Evolutionary conservation across 64 coral and sea anemone species (phyloP).

Genomic region (Catalaphyllia jardinei): DNA sequence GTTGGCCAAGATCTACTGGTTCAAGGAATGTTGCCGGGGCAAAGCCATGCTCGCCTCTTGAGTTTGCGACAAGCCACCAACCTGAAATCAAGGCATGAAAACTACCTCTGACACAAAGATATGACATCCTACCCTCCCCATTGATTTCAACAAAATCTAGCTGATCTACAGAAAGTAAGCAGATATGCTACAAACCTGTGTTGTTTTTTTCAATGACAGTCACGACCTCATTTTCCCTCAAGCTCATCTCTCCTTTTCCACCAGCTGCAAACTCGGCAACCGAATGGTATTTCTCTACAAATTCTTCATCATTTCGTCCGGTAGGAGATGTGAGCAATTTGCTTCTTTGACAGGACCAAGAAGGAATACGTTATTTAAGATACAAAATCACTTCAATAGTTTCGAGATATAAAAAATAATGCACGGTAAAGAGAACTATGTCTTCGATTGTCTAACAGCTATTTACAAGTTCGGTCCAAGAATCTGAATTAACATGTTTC

Average conservation of each 20-base stretch:
- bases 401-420: too few relatives aligned
- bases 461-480: too few relatives aligned
- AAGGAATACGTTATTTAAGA: neutral
- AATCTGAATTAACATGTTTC: too few relatives aligned
- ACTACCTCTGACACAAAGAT: too few relatives aligned
- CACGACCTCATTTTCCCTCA: slow-evolving; percentile 74
- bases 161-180: neutral
- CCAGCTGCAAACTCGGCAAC: slow-evolving; percentile 49
- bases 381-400: too few relatives aligned
- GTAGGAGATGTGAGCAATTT: neutral
- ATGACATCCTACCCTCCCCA: too few relatives aligned
- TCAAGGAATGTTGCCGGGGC: slow-evolving; percentile 92
- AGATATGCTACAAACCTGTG: slow-evolving; percentile 70
- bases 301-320: slow-evolving; percentile 32
- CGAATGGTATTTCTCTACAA: slow-evolving; percentile 43
- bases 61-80: slow-evolving; percentile 95
- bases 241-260: slow-evolving; percentile 77
- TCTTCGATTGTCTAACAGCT: too few relatives aligned
- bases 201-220: slow-evolving; percentile 97
- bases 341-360: neutral
- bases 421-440: too few relatives aligned
- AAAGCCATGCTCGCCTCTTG: slow-evolving; percentile 74
- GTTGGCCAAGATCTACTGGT: slow-evolving; percentile 52
- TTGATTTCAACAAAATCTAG: too few relatives aligned
- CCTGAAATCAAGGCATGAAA: slow-evolving; percentile 34